Evolutionary conservation across 2,113 vertebrate species (phyloP).

Genomic region (Stigmatopora argus): DNA sequence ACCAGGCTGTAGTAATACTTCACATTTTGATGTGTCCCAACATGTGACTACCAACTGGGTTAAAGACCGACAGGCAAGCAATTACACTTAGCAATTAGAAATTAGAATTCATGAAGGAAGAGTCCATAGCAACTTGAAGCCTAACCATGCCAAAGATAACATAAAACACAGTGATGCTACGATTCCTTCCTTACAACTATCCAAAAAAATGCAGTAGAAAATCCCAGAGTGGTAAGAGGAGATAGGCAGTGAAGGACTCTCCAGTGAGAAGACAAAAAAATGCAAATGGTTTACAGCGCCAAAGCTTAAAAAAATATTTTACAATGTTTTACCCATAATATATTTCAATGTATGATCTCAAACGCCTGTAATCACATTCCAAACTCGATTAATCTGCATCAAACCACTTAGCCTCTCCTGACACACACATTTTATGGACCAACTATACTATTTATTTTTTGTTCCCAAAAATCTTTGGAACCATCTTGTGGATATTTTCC

Average conservation of each 20-base stretch:
- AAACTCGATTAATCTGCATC: too few species aligned
- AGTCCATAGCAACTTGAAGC: conserved; percentile 12
- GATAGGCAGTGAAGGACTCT: background rate
- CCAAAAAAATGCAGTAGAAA: background rate
- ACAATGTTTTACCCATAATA: too few species aligned
- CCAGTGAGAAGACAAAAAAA: background rate
- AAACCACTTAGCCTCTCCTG: too few species aligned
- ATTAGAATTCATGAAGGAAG: conserved; percentile 16
- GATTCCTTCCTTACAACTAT: background rate
- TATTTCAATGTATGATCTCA: too few species aligned
- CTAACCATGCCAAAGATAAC: background rate
- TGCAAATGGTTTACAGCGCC: background rate
- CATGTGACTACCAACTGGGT: conserved; percentile 7
- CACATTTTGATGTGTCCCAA: conserved; percentile 10
- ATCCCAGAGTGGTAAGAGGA: background rate
- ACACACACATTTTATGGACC: too few species aligned
- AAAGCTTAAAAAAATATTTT: too few species aligned
- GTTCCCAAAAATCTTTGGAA: background rate
- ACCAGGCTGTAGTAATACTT: conserved; percentile 28
- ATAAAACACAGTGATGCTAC: background rate
- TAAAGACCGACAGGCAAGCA: conserved; percentile 23
- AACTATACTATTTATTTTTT: too few species aligned
- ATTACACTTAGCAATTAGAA: conserved; percentile 13
- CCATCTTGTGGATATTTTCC: background rate
- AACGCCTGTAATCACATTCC: too few species aligned